Evolutionary conservation across 2,888 invertebrate species (phyloP), one percentile per base, ranked within the genome.

Genomic region (Cephus pygmeus): DNA sequence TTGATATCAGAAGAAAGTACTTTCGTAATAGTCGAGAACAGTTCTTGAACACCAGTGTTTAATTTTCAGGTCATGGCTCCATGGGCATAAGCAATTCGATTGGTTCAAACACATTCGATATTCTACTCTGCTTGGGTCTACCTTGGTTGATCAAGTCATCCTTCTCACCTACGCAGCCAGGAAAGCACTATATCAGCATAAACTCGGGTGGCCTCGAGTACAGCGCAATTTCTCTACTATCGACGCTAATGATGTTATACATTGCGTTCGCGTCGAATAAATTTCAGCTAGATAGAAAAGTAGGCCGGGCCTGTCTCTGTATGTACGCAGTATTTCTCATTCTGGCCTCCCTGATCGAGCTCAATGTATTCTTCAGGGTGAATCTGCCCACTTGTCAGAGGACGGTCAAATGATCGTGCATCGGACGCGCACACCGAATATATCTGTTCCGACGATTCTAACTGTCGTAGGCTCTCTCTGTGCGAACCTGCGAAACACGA

Each of bases 81-180:
- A 97, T 97, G 97, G 97, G 97, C 33, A 96, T 97, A 85, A 97
- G 97, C 91, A 97, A 97, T 91, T 97, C 97, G 3, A 96, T 97
- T 86, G 97, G 97, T 76, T 97, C 97, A 35, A 97, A 97, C 89
- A 97, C 97, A 1, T 97, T 97, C 90, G 97, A 97, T 90, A 97
- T 97, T 83, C 92, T 97, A n/a, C 92, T 97, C 73, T 97, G 97
- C 88, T 92, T 97, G 83, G 97, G 97, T 15, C 92, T 97, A 12
- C 97, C 97, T 6, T 97, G 97, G 97, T 94, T 97, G 75, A 97
- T 97, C 87, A 97, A 97, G 91, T 96, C 96, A 0, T 95, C 96
- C 1, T 95, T 97, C 83, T 95, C 96, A 84, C 96, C 97, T 23
- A 95, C 96, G 1, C 94, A 95, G 82, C 94, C 95, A 31, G 96